Conservation (phyloP, 1,140 invertebrate species). For the Temnothorax nylanderi region DNA sequence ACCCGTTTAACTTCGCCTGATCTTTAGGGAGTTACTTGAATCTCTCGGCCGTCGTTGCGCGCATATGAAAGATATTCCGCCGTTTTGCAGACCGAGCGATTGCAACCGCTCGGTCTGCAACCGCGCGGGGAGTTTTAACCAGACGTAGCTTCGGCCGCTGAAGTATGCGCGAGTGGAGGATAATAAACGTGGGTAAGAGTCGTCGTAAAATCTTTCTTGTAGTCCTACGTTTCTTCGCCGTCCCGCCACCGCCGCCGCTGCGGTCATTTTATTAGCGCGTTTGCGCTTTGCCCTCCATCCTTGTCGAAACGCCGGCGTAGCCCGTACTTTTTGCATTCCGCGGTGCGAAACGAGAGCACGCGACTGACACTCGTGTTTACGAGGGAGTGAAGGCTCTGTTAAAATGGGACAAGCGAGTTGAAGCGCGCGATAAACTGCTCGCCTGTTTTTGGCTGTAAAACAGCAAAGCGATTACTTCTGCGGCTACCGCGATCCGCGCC, state of each 20-base stretch:
- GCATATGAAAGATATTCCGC: background rate
- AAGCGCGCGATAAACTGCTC: background rate
- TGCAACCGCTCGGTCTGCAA: slow-evolving; percentile 10
- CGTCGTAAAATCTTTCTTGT: slow-evolving; percentile 38
- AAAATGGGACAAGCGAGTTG: background rate
- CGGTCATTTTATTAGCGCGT: slow-evolving; percentile 37
- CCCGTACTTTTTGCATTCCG: slow-evolving; percentile 1
- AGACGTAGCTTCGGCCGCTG: slow-evolving; percentile 39
- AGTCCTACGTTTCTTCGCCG: slow-evolving; percentile 4
- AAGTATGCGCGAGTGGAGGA: slow-evolving; percentile 39
- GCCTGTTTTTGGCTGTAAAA: background rate
- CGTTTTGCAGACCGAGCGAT: background rate
- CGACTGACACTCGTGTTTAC: slow-evolving; percentile 11
- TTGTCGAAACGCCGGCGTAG: slow-evolving; percentile 15
- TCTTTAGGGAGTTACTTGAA: slow-evolving; percentile 36
- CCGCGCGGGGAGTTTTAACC: slow-evolving; percentile 28
- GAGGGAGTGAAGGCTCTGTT: background rate
- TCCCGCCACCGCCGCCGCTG: background rate
- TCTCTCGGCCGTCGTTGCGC: background rate
- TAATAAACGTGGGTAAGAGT: slow-evolving; percentile 52
- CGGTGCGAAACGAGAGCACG: slow-evolving; percentile 10
- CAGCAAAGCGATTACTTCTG: background rate
- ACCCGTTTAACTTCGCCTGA: slow-evolving; percentile 49
- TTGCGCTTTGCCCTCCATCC: slow-evolving; percentile 19
- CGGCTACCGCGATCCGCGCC: background rate